Evolutionary conservation across 2,113 vertebrate species (phyloP), one percentile per base, ranked within the genome.

Genomic region (Amazona guildingii): DNA sequence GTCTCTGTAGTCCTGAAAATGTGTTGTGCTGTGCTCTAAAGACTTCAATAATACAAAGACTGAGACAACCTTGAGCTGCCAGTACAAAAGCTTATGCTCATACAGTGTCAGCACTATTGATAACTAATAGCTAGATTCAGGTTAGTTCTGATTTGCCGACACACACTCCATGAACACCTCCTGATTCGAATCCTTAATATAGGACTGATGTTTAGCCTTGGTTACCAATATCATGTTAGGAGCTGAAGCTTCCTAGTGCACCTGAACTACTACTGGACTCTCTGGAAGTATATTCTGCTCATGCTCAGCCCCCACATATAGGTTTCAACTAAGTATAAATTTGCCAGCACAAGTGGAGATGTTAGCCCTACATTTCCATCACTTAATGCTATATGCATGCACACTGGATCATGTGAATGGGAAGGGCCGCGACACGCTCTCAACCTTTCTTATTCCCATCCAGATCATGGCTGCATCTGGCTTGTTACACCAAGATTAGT

Each of bases 341-440:
- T 61, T 81, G 20, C 44, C 61, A 49, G 27, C n/a, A 69, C 73
- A 75, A 55, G 9, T 19, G 41, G 44, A 74, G 54, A 10, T 41
- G 23, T 7, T 4, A 70, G 37, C n/a, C 46, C 28, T 46, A 31
- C 27, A 28, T 81, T 96, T 64, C 66, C 46, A 63, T 6, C 29
- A 5, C 35, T n/a, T 13, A 7, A 18, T 23, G 41, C 4, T 6
- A 20, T 29, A 6, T 1, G 12, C 7, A 13, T 31, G 29, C n/a
- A 10, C 0, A 1, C 35, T 55, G 75, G 31, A 12, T 31, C 41
- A 19, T 0, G 0, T 62, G 37, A 72, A 35, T 0, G 1, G 63
- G 29, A 61, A 43, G 39, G n/a, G 24, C 63, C 0, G 0, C n/a
- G 52, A 25, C 20, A 25, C 25, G 9, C 48, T 75, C n/a, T 37